Evolutionary conservation across 2,888 invertebrate species (phyloP).

Genomic region (Monopis laevigella): DNA sequence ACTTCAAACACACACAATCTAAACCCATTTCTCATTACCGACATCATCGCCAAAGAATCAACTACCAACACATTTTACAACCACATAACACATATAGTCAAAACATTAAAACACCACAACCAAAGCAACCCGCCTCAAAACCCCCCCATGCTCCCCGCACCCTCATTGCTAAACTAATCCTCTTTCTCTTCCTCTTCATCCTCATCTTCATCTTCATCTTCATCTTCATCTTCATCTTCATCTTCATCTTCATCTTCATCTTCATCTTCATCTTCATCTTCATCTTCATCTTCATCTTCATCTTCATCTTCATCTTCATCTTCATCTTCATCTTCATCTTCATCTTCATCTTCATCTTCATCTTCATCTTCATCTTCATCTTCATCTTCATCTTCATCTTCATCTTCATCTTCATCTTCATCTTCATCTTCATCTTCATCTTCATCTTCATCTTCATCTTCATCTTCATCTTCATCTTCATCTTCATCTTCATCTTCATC

Average conservation of each 20-base stretch:
- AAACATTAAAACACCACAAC: too few relatives aligned
- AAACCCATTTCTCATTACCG: too few relatives aligned
- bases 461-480: constrained; percentile 4
- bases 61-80: too few relatives aligned
- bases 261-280: constrained; percentile 12
- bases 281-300: constrained; percentile 11
- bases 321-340: constrained; percentile 9
- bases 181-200: too few relatives aligned
- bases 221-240: constrained; percentile 11
- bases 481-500: constrained; percentile 5
- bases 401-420: constrained; percentile 13
- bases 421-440: constrained; percentile 13
- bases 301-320: constrained; percentile 12
- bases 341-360: constrained; percentile 13
- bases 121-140: too few relatives aligned
- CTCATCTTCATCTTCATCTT: too few relatives aligned
- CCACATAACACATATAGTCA: too few relatives aligned
- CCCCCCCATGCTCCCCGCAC: too few relatives aligned
- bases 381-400: constrained; percentile 11
- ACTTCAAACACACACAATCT: too few relatives aligned
- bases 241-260: constrained; percentile 11
- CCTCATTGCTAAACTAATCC: too few relatives aligned
- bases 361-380: constrained; percentile 12
- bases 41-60: too few relatives aligned
- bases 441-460: constrained; percentile 8